phyloP scores from a whole-genome alignment of 1,140 invertebrate genomes.

The Alviniconcha marisindica region DNA sequence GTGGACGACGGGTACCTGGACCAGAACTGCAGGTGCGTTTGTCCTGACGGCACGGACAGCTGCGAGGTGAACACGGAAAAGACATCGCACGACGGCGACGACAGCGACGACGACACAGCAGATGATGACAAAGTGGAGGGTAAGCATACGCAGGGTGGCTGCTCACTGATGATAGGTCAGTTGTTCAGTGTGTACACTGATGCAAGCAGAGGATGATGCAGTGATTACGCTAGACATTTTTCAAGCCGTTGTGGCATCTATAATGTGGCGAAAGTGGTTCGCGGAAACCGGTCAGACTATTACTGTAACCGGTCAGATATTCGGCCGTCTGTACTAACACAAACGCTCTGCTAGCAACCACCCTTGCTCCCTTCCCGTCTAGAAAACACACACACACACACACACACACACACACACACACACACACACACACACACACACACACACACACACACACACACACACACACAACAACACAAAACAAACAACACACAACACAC shows the following conservation, averaged over 20 bases:
- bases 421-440: not conserved
- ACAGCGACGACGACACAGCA: not conserved
- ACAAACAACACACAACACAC: no score
- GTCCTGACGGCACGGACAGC: constrained; percentile 61
- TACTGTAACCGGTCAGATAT: no score
- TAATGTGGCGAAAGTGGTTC: no score
- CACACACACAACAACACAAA: no score
- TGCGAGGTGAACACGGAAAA: constrained; percentile 49
- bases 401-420: not conserved
- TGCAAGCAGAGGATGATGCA: constrained; percentile 30
- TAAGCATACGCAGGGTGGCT: no score
- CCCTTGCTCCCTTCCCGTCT: no score
- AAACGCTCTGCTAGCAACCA: not conserved
- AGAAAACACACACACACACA: not conserved
- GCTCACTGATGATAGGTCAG: no score
- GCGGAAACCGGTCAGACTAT: no score
- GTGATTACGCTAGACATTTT: no score
- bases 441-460: not conserved
- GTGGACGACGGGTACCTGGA: constrained; percentile 63
- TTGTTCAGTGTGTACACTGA: no score
- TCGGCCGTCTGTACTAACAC: no score
- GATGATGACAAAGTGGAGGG: not conserved
- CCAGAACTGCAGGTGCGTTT: constrained; percentile 72
- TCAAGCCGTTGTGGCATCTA: no score
- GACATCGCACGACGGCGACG: not conserved